Percentiles rank a stretch among this genome's conserved stretches.
phyloP scores from a whole-genome alignment of 2,113 vertebrate species.

The Craseonycteris thonglongyai region DNA sequence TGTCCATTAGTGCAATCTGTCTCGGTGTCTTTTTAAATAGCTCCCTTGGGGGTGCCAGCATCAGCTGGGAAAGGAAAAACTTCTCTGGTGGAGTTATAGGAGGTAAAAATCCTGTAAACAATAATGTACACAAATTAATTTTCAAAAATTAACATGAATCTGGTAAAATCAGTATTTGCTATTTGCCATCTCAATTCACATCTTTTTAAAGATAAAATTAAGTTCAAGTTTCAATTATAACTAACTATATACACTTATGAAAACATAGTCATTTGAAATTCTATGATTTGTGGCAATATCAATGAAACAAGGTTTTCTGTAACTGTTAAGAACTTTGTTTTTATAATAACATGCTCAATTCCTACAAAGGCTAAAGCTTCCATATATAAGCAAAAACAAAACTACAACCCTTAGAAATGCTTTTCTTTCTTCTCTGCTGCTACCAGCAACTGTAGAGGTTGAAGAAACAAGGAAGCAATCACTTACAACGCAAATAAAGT shows the following conservation, averaged over 20 bases:
- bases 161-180: constrained; percentile 5
- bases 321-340: not conserved
- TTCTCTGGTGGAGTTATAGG: constrained; percentile 97
- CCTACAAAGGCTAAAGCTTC: not conserved
- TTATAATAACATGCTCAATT: not conserved
- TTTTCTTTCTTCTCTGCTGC: not conserved
- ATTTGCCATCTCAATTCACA: not conserved
- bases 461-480: not conserved
- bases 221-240: not conserved
- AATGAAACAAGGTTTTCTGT: not conserved
- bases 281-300: not conserved
- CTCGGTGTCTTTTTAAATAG: constrained; percentile 98
- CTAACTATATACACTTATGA: not conserved
- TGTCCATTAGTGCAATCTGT: constrained; percentile 95
- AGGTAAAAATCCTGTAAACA: constrained; percentile 90
- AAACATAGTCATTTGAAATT: not conserved
- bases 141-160: not conserved
- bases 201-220: not conserved
- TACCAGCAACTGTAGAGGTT: not conserved
- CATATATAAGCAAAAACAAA: not conserved
- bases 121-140: not conserved
- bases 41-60: constrained; percentile 95
- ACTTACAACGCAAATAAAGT: not conserved
- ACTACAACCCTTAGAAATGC: not conserved
- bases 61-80: constrained; percentile 97